These are phyloP conservation scores for Hirtodrosophila cameraria DNA, from an alignment of 2,888 invertebrate genomes.

Conservation along the genomic window DNA sequence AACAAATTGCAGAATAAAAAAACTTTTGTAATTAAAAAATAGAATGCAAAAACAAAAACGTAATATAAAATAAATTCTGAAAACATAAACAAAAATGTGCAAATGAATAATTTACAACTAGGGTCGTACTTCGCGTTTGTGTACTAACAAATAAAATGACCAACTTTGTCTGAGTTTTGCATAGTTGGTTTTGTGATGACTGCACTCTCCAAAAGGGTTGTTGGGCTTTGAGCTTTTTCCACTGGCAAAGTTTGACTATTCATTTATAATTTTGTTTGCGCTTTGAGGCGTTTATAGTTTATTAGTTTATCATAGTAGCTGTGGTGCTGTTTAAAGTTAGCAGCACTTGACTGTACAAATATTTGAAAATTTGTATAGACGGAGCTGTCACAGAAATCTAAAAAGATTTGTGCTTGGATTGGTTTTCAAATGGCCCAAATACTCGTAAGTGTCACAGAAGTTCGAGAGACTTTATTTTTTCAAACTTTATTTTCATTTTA, in stretches of 20 bases:
- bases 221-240: neutral
- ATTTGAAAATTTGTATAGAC: too few relatives aligned
- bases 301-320: neutral
- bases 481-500: too few relatives aligned
- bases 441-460: too few relatives aligned
- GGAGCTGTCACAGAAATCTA: too few relatives aligned
- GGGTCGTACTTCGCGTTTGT: slow-evolving; percentile 5
- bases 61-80: neutral
- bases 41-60: neutral
- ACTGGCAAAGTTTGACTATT: slow-evolving; percentile 12
- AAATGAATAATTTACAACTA: slow-evolving; percentile 24
- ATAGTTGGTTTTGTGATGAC: slow-evolving; percentile 1
- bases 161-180: slow-evolving; percentile 12
- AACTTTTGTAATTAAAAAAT: slow-evolving; percentile 39
- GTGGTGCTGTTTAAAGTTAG: neutral
- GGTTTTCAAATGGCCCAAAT: too few relatives aligned
- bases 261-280: slow-evolving; percentile 8
- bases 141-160: slow-evolving; percentile 10
- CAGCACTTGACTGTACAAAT: neutral
- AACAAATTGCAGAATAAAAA: slow-evolving; percentile 3
- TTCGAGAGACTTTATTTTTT: too few relatives aligned
- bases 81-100: slow-evolving; percentile 29
- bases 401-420: too few relatives aligned
- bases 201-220: neutral
- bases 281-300: neutral